phyloP scores from a whole-genome alignment of 2,113 vertebrate genomes.

The Riparia riparia region DNA sequence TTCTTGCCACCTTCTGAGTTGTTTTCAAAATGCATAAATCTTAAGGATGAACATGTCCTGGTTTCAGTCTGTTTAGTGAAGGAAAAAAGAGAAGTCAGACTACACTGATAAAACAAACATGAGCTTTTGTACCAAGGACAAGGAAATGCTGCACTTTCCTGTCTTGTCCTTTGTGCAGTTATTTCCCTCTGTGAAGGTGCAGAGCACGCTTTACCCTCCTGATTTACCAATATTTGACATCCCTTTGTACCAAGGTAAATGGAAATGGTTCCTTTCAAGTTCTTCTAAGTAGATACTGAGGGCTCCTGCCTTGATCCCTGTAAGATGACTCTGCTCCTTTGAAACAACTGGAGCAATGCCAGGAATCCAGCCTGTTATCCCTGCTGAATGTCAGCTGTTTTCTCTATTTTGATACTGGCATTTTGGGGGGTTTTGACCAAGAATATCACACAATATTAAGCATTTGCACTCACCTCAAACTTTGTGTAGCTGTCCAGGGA shows the following conservation, averaged over 20 bases:
- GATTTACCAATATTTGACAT: slow-evolving; percentile 30
- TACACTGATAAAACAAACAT: background rate
- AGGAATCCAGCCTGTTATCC: slow-evolving; percentile 19
- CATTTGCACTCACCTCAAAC: background rate
- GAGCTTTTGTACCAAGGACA: background rate
- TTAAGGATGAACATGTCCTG: slow-evolving; percentile 48
- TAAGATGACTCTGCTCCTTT: slow-evolving; percentile 28
- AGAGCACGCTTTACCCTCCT: background rate
- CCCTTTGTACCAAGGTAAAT: slow-evolving; percentile 22
- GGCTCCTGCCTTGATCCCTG: slow-evolving; percentile 24
- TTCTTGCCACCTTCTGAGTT: slow-evolving; percentile 57
- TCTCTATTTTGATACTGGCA: background rate
- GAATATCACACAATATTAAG: background rate
- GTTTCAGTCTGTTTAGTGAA: slow-evolving; percentile 9
- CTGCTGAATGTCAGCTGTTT: slow-evolving; percentile 52
- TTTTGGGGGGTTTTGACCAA: background rate
- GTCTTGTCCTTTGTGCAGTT: background rate
- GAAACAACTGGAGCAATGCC: background rate
- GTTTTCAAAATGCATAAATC: slow-evolving; percentile 55
- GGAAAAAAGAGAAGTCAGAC: background rate
- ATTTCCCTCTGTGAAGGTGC: background rate
- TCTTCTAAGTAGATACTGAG: background rate
- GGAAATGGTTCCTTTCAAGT: slow-evolving; percentile 25
- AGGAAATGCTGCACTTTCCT: background rate
- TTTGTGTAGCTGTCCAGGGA: background rate